Base-by-base conservation (phyloP, 2,113 vertebrate genomes). In the Aptenodytes patagonicus region DNA sequence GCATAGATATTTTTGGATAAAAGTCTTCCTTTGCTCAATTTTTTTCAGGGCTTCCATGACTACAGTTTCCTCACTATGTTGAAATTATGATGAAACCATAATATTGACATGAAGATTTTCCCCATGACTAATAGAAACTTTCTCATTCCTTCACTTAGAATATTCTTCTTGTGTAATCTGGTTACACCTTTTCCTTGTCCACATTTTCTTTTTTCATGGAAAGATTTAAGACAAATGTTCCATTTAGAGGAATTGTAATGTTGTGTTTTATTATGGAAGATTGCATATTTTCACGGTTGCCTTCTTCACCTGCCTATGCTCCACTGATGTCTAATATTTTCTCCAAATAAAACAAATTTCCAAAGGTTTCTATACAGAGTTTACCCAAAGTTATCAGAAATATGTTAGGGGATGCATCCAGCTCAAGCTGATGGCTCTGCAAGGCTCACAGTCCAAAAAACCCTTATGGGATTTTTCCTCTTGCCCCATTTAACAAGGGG, bases 401-500 rank as follows among this genome's bases (percentile, higher is more conserved):
- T 4, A 11, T 2, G 1, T 28, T 3, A 24, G 29, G 31, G 28
- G 44, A 46, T 1, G 1, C 18, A 9, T 17, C 44, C 42, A 29
- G 15, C 40, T 17, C n/a, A 15, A 46, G 54, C 24, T 51, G 62
- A 11, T 1, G 9, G 49, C 25, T 72, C 42, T 25, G 68, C 36
- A 49, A 49, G n/a, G 32, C 21, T n/a, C 52, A 16, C 12, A 6
- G 42, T 28, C 25, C 42, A 47, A 26, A 38, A 62, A 38, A 20
- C 3, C 8, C 36, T 38, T 0, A 7, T 10, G 42, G 32, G 25
- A 11, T 51, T 49, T 76, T 42, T 11, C 20, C 64, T 51, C 36
- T 29, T 26, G 36, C 55, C 51, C 38, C 42, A 7, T 12, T 32
- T 31, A 22, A 17, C 16, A 9, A 8, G 19, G 14, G 55, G 34